Conservation (phyloP, 2,888 invertebrate genomes). For the Synergus umbraculus region DNA sequence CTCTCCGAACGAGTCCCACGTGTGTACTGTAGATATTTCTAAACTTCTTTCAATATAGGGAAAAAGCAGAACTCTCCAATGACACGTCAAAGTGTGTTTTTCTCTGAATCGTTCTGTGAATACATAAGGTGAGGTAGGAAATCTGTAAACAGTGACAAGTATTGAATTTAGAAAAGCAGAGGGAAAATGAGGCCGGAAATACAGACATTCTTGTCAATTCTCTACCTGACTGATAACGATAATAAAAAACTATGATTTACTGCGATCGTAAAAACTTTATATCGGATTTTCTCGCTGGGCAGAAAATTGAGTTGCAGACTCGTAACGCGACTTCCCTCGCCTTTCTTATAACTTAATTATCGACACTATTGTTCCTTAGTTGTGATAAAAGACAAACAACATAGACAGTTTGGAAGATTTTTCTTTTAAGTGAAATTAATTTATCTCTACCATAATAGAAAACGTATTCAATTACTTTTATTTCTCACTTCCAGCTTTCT, state of each 20-base stretch:
- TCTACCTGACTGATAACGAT: not conserved
- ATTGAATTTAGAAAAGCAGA: slow-evolving; percentile 42
- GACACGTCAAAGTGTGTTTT: slow-evolving; percentile 33
- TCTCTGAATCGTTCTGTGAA: slow-evolving; percentile 11
- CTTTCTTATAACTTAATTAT: not conserved
- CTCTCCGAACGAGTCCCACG: slow-evolving; percentile 28
- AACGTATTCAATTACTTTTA: not conserved
- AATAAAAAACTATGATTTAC: slow-evolving; percentile 6
- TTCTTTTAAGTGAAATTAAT: not conserved
- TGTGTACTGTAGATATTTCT: slow-evolving; percentile 30
- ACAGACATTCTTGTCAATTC: not conserved
- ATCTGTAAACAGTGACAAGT: slow-evolving; percentile 32
- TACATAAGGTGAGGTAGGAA: slow-evolving; percentile 19
- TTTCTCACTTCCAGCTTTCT: not conserved
- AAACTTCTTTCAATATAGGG: slow-evolving; percentile 31
- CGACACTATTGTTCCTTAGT: not conserved
- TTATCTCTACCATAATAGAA: not conserved
- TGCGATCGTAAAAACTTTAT: slow-evolving; percentile 8
- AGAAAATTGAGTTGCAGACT: slow-evolving; percentile 7
- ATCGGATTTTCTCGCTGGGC: not conserved
- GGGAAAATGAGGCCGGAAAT: not conserved
- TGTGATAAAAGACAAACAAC: not conserved
- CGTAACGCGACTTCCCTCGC: not conserved
- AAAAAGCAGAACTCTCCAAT: slow-evolving; percentile 12
- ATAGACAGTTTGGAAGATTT: not conserved